These are phyloP conservation scores for Tetrao urogallus DNA, from an alignment of 2,113 vertebrate species.

Conservation along the genomic window DNA sequence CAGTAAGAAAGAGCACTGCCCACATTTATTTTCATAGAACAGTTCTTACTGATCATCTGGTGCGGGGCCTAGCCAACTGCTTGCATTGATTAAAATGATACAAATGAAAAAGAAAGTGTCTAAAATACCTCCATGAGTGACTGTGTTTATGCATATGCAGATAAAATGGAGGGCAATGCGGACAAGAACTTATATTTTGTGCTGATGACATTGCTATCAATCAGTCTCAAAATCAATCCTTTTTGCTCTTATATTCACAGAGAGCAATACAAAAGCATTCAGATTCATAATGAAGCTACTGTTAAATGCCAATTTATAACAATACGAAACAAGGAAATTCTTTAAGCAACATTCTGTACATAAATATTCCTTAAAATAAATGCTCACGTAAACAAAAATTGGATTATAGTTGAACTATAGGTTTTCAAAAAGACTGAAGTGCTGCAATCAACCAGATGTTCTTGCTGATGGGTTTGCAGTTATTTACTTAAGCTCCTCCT, in stretches of 20 bases:
- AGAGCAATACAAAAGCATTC: background rate
- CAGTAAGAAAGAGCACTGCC: background rate
- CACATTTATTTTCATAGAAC: background rate
- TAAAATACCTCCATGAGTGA: background rate
- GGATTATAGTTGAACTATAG: background rate
- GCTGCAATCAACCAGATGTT: conserved; percentile 21
- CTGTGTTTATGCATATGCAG: background rate
- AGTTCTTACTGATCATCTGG: background rate
- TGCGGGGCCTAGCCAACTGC: background rate
- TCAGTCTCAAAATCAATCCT: background rate
- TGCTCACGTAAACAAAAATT: background rate
- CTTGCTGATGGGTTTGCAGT: background rate
- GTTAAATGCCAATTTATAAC: background rate
- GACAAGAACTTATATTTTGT: background rate
- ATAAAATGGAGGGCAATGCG: background rate
- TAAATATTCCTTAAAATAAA: conserved; percentile 15
- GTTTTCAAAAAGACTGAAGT: conserved; percentile 4
- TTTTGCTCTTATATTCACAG: background rate
- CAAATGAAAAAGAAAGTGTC: background rate
- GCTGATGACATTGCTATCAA: background rate
- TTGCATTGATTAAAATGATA: background rate
- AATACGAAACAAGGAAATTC: background rate
- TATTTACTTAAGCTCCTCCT: conserved; percentile 11
- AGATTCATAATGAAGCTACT: background rate
- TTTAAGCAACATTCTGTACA: background rate